Evolutionary conservation across 2,888 invertebrate species (phyloP), one percentile per base, ranked within the genome.

Genomic region (Phortica magna): DNA sequence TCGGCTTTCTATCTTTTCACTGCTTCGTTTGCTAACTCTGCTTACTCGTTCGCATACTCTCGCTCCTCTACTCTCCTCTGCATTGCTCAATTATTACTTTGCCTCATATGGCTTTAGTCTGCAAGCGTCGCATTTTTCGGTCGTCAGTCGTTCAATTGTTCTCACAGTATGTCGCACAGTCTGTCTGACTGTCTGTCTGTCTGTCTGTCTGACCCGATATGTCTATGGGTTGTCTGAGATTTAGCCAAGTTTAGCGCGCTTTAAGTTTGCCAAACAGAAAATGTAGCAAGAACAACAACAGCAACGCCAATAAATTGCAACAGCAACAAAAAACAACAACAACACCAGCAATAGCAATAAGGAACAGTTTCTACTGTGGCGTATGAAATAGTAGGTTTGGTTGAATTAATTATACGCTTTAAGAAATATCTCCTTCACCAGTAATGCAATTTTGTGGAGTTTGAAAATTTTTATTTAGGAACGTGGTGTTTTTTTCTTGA

Each of bases 241-340:
- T 73, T 48, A 73, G 73, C 64, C 73, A 73, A 73, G 73, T 59
- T 59, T 59, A 59, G n/a, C 19, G 17, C 59, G 17, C 59, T 59
- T 71, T 19, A 53, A 70, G 55, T 48, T 68, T 68, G 68, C 68
- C 68, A 68, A 72, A 12, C 31, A 39, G 48, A 48, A 68, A 68
- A 68, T 39, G 14, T 64, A 31, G 22, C 39, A 64, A 39, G 7
- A 9, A 39, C 64, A 64, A 39, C 31, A 72, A 48, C 59, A 48
- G 43, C 42, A 72, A 67, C 31, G 31, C 31, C 31, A 31, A 31
- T 31, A 31, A 31, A 31, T 31, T 31, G 31, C 31, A 73, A 78
- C 39, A 39, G 80, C 61, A 73, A 72, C 22, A 76, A 73, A 57
- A 57, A 74, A 74, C 31, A 72, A 48, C 59, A 43, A 42, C n/a